Evolutionary conservation across 2,888 invertebrate genomes (phyloP).

Genomic region (Aphodius granarius): DNA sequence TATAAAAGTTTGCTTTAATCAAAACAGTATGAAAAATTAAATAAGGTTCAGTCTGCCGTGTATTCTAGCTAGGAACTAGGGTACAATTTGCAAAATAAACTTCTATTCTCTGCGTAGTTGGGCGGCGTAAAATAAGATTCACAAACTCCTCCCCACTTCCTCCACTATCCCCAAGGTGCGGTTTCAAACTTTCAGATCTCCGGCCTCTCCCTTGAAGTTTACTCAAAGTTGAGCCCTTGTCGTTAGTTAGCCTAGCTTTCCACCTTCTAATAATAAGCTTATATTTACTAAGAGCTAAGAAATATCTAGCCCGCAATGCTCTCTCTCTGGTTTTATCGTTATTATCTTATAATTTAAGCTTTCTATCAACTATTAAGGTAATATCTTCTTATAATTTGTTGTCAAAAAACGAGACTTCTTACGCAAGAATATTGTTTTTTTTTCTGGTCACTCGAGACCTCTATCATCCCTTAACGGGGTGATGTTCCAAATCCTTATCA

Average conservation of each 20-base stretch:
- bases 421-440: too few relatives aligned
- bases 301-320: neutral
- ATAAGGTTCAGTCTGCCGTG: neutral
- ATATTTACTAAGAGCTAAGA: neutral
- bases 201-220: neutral
- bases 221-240: neutral
- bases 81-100: neutral
- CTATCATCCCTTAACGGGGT: too few relatives aligned
- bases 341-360: too few relatives aligned
- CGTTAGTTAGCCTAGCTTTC: neutral
- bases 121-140: neutral
- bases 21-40: neutral
- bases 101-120: neutral
- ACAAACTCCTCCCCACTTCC: neutral
- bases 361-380: too few relatives aligned
- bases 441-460: too few relatives aligned
- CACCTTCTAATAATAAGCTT: neutral
- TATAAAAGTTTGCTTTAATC: neutral
- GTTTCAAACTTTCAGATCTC: neutral
- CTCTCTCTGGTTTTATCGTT: neutral
- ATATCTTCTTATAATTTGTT: too few relatives aligned
- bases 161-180: neutral
- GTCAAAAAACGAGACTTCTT: too few relatives aligned
- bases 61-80: neutral
- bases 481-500: too few relatives aligned